Conservation (phyloP, 2,797 vertebrate species). For the Lemur catta region DNA sequence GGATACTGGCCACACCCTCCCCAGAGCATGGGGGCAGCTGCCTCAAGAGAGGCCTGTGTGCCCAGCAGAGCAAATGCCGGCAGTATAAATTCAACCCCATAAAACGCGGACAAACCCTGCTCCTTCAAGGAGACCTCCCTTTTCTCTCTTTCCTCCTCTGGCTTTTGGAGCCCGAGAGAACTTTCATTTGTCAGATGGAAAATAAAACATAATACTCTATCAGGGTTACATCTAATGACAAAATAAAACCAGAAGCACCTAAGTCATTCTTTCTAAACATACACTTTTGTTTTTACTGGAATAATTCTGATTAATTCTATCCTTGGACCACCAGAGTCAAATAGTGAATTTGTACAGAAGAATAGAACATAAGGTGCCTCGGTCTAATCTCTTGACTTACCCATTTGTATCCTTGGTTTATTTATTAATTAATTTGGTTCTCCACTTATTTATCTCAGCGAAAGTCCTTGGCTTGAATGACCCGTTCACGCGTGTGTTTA, state of each 20-base stretch:
- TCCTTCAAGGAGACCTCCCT: background rate
- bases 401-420: background rate
- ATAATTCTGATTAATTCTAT: background rate
- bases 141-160: background rate
- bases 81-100: fast-evolving
- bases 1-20: background rate
- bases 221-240: background rate
- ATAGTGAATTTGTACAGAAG: background rate
- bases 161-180: slow-evolving; percentile 50
- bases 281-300: background rate
- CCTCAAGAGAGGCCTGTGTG: background rate
- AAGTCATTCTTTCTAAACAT: background rate
- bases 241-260: background rate
- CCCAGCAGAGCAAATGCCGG: background rate
- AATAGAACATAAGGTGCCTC: background rate
- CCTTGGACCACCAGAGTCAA: background rate
- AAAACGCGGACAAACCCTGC: background rate
- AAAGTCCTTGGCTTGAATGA: background rate
- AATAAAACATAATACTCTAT: background rate
- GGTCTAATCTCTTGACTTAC: background rate
- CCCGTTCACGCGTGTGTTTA: background rate
- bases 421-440: background rate
- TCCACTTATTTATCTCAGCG: background rate
- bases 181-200: slow-evolving; percentile 27
- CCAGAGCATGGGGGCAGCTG: too few relatives aligned